These are phyloP conservation scores for Hyles lineata DNA, from an alignment of 2,888 invertebrate genomes.

Conservation along the genomic window DNA sequence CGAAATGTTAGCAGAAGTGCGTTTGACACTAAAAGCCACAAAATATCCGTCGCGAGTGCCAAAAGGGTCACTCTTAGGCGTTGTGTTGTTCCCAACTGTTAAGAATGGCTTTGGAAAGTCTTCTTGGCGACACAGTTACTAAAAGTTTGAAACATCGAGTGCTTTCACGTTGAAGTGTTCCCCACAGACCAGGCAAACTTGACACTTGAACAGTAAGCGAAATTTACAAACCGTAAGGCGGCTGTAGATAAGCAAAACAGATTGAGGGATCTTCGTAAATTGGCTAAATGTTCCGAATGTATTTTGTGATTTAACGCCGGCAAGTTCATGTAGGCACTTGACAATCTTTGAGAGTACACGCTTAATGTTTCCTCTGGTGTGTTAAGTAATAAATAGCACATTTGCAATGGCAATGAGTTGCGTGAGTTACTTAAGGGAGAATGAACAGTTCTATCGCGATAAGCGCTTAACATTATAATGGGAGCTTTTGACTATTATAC, in stretches of 20 bases:
- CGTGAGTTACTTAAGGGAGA: slow-evolving; percentile 1
- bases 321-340: slow-evolving; percentile 65
- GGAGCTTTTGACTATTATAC: too few species aligned
- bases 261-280: slow-evolving; percentile 40
- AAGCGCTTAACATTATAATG: too few species aligned
- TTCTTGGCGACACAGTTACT: slow-evolving; percentile 75
- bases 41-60: slow-evolving; percentile 64
- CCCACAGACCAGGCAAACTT: slow-evolving; percentile 50
- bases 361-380: slow-evolving; percentile 52
- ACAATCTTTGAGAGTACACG: slow-evolving; percentile 65
- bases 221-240: slow-evolving; percentile 31
- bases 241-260: slow-evolving; percentile 5
- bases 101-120: slow-evolving; percentile 70
- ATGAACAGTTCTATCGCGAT: neutral
- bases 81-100: slow-evolving; percentile 66
- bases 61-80: slow-evolving; percentile 74
- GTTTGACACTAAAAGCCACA: slow-evolving; percentile 73
- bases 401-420: slow-evolving; percentile 47
- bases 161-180: slow-evolving; percentile 72
- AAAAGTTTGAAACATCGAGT: slow-evolving; percentile 80
- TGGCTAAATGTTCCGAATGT: slow-evolving; percentile 53
- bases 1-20: slow-evolving; percentile 41
- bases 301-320: slow-evolving; percentile 71
- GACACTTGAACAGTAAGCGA: slow-evolving; percentile 15
- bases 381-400: slow-evolving; percentile 59